Evolutionary conservation across 2,113 vertebrate species (phyloP).

Genomic region (Micronycteris hirsuta): DNA sequence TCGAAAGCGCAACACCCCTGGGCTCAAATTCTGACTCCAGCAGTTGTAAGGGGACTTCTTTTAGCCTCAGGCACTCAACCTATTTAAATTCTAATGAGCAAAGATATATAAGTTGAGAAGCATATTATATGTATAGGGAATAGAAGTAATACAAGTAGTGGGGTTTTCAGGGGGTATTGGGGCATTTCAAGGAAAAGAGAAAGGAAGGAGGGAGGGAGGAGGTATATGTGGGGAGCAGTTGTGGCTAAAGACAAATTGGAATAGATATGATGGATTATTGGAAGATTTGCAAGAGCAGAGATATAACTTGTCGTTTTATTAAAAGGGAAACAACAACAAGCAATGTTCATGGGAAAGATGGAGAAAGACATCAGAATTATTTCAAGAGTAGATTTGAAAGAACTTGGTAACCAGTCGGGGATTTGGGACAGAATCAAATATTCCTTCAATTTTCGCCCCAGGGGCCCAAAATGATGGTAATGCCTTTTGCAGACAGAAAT

Average conservation of each 20-base stretch:
- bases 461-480: neutral
- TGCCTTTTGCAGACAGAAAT: conserved; percentile 19
- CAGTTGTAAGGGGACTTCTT: neutral
- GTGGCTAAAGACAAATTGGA: neutral
- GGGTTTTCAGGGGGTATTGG: neutral
- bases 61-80: neutral
- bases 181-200: neutral
- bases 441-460: neutral
- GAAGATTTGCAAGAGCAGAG: neutral
- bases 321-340: neutral
- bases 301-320: neutral
- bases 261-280: neutral
- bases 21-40: neutral
- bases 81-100: conserved; percentile 19
- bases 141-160: neutral
- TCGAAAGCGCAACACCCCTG: neutral
- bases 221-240: neutral
- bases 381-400: conserved; percentile 9
- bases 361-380: neutral
- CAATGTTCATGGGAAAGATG: neutral
- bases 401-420: neutral
- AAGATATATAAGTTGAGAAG: neutral
- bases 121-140: neutral
- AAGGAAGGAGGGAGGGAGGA: no score
- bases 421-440: conserved; percentile 26